Evolutionary conservation across 2,888 invertebrate genomes (phyloP).

Genomic region (Scaptomyza reducta): DNA sequence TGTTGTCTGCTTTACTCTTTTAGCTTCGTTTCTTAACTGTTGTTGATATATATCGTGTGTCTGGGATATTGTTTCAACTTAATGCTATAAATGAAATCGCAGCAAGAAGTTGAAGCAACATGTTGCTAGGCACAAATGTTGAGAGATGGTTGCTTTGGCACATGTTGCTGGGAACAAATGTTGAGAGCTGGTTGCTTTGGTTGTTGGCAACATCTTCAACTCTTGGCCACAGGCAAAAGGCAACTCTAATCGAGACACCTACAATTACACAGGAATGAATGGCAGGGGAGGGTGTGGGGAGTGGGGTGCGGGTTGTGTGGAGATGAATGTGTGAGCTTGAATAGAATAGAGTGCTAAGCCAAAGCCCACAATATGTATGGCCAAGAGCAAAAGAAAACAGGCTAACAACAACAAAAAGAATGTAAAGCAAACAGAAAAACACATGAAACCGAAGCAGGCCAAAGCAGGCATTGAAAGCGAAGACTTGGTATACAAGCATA

Average conservation of each 20-base stretch:
- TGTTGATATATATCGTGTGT: conserved; percentile 4
- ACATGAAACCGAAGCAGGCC: conserved; percentile 53
- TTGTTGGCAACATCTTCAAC: conserved; percentile 41
- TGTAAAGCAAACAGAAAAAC: conserved; percentile 29
- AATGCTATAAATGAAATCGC: conserved; percentile 11
- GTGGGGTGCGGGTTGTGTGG: neutral
- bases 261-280: conserved; percentile 42
- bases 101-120: conserved; percentile 30
- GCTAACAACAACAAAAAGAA: conserved; percentile 7
- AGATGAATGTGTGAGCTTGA: conserved; percentile 8
- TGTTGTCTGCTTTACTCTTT: conserved; percentile 8
- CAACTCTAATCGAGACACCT: conserved; percentile 58
- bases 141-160: no score
- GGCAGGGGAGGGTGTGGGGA: neutral
- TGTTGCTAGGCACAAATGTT: conserved; percentile 52
- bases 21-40: neutral
- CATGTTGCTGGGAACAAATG: conserved; percentile 52
- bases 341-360: conserved; percentile 50
- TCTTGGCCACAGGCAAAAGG: conserved; percentile 28
- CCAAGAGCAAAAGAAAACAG: conserved; percentile 41
- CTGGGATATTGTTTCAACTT: conserved; percentile 14
- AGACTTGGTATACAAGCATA: conserved; percentile 46
- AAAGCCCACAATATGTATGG: conserved; percentile 59
- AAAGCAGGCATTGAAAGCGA: conserved; percentile 73
- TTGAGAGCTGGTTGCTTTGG: conserved; percentile 22